Conservation (phyloP, 2,888 invertebrate genomes). For the Euzophera pinguis region DNA sequence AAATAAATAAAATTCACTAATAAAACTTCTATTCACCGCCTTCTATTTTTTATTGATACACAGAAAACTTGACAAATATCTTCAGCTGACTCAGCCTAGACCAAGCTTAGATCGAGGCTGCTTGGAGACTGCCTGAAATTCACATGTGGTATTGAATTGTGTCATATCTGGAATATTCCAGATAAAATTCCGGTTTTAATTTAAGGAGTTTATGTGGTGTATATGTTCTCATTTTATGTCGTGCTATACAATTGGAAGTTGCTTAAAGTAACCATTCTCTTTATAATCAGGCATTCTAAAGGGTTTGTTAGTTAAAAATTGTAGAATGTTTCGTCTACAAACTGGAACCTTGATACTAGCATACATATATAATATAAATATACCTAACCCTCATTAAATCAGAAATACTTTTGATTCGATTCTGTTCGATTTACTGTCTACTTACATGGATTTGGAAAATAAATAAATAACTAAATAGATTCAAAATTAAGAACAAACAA, state of each 20-base stretch:
- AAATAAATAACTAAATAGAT: too few species aligned
- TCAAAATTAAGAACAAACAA: too few species aligned
- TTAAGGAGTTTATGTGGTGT: conserved; percentile 24
- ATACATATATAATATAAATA: too few species aligned
- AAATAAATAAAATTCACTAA: not conserved
- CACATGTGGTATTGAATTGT: conserved; percentile 36
- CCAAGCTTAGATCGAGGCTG: conserved; percentile 20
- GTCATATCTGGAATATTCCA: conserved; percentile 59
- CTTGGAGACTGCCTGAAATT: conserved; percentile 41
- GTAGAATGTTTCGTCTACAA: too few species aligned
- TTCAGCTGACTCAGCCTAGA: not conserved
- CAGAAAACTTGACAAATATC: not conserved
- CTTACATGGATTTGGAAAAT: too few species aligned
- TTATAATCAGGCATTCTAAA: too few species aligned
- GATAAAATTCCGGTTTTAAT: conserved; percentile 60
- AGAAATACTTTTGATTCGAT: too few species aligned
- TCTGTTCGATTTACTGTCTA: too few species aligned
- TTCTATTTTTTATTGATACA: not conserved
- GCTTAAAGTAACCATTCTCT: too few species aligned
- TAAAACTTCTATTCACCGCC: not conserved
- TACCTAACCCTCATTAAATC: too few species aligned
- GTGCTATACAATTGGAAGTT: conserved; percentile 11
- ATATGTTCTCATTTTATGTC: conserved; percentile 32
- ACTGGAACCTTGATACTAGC: too few species aligned
- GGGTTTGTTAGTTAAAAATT: too few species aligned